phyloP scores from a whole-genome alignment of 2,113 vertebrate species.

The Empidonax alnorum region DNA sequence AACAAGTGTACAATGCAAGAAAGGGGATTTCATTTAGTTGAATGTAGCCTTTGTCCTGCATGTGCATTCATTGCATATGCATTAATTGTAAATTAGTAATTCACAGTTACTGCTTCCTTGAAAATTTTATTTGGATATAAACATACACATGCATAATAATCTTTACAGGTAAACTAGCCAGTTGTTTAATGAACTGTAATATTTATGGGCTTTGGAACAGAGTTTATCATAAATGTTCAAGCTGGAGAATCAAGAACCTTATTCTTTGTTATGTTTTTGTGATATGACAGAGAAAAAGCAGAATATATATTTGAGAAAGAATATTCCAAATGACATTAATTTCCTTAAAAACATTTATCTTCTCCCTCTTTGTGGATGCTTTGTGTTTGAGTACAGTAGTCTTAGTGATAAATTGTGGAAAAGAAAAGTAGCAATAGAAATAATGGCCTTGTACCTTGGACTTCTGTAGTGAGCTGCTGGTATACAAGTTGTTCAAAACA shows the following conservation, averaged over 20 bases:
- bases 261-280: neutral
- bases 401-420: neutral
- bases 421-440: neutral
- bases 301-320: neutral
- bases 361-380: neutral
- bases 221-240: neutral
- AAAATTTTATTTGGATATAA: neutral
- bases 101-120: neutral
- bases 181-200: neutral
- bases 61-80: neutral
- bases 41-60: neutral
- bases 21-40: neutral
- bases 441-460: neutral
- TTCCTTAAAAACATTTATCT: neutral
- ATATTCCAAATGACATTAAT: neutral
- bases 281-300: neutral
- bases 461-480: neutral
- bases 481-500: neutral
- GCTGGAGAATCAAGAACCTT: neutral
- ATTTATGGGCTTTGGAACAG: neutral
- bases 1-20: neutral
- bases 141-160: neutral
- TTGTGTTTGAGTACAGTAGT: neutral
- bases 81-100: neutral
- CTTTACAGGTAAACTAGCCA: neutral